These are phyloP conservation scores for Standfussiana lucernea DNA, from an alignment of 2,888 invertebrate genomes.

Conservation along the genomic window DNA sequence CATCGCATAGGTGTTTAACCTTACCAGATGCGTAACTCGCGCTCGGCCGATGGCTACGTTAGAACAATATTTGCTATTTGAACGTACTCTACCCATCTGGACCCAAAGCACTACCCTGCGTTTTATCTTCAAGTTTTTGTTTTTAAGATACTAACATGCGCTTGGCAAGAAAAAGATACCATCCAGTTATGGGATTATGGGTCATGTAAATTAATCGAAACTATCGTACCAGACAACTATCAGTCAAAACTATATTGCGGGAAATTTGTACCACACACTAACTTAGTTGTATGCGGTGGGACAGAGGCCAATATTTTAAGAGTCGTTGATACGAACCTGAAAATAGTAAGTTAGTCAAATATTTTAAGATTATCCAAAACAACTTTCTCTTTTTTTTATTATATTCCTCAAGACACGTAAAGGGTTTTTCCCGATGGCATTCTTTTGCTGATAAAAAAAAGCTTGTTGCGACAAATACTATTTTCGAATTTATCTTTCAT, in stretches of 20 bases:
- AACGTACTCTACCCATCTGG: not conserved
- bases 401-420: not conserved
- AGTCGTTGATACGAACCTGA: slow-evolving; percentile 91
- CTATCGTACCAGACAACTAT: slow-evolving; percentile 89
- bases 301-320: slow-evolving; percentile 91
- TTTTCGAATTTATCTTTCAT: not conserved
- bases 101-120: not conserved
- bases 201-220: slow-evolving; percentile 91
- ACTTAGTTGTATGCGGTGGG: slow-evolving; percentile 91
- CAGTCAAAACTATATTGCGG: slow-evolving; percentile 91
- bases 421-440: not conserved
- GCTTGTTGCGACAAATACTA: not conserved
- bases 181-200: slow-evolving; percentile 93
- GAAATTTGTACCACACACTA: slow-evolving; percentile 89
- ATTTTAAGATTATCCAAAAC: not conserved
- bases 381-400: not conserved
- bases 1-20: not conserved
- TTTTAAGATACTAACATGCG: slow-evolving; percentile 91
- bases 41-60: not conserved
- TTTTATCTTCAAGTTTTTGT: not conserved
- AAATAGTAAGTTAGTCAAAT: slow-evolving; percentile 86
- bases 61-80: not conserved
- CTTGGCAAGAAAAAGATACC: slow-evolving; percentile 91
- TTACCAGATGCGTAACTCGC: not conserved
- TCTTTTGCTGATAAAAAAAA: not conserved